Evolutionary conservation across 2,797 vertebrate genomes (phyloP).

Genomic region (Etheostoma nigrum): DNA sequence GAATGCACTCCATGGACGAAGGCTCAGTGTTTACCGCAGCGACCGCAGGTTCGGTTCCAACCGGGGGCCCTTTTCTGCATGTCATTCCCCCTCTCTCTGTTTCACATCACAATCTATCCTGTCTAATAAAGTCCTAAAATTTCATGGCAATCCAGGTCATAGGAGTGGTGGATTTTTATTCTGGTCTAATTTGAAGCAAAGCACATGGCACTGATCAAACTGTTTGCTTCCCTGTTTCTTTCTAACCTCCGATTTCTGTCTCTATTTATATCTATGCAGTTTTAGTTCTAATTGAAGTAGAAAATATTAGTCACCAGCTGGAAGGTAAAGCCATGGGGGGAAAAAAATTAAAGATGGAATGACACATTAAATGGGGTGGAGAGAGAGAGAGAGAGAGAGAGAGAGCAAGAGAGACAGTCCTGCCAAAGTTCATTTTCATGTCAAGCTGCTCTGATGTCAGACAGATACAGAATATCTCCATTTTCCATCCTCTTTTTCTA

Average conservation of each 20-base stretch:
- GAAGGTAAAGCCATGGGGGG: slow-evolving; percentile 58
- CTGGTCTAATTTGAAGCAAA: slow-evolving; percentile 20
- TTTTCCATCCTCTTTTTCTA: not conserved
- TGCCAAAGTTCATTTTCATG: slow-evolving; percentile 52
- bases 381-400: slow-evolving; percentile 5
- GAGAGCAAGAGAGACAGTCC: not conserved
- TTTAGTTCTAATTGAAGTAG: slow-evolving; percentile 66
- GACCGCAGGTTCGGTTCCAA: too few relatives aligned
- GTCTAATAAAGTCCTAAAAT: too few relatives aligned
- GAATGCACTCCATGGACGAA: too few relatives aligned
- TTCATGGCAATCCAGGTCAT: too few relatives aligned
- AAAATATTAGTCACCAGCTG: slow-evolving; percentile 82
- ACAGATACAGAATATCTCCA: slow-evolving; percentile 18
- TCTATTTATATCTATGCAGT: slow-evolving; percentile 30
- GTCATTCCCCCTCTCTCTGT: too few relatives aligned
- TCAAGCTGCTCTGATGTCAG: slow-evolving; percentile 40
- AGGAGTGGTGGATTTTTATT: slow-evolving; percentile 7
- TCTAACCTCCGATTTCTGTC: slow-evolving; percentile 36
- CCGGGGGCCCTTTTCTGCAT: too few relatives aligned
- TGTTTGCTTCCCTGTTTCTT: slow-evolving; percentile 29
- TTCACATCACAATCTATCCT: too few relatives aligned
- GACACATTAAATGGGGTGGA: slow-evolving; percentile 31
- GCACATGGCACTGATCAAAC: slow-evolving; percentile 60
- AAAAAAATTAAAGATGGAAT: slow-evolving; percentile 69
- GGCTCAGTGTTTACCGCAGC: too few relatives aligned